Evolutionary conservation across 2,888 invertebrate genomes (phyloP).

Genomic region (Smittia aterrima): DNA sequence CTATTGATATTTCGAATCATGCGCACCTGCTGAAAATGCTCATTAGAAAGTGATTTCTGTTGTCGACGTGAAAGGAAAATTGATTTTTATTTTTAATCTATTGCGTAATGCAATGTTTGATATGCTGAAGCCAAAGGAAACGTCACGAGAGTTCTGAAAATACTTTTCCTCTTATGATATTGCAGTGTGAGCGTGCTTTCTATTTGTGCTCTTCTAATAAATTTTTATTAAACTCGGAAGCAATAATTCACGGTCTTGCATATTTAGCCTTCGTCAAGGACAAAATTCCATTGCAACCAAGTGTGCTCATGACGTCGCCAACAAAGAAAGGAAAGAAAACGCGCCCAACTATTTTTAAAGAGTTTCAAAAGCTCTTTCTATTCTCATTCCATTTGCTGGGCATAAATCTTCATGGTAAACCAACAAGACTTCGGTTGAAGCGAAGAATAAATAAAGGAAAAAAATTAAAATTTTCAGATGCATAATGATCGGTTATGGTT

Average conservation of each 20-base stretch:
- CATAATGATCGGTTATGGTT: conserved; percentile 34
- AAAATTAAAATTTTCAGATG: conserved; percentile 24
- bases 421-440: background rate
- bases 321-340: background rate
- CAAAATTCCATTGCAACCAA: background rate
- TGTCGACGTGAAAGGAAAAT: conserved; percentile 1
- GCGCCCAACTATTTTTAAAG: background rate
- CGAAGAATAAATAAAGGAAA: conserved; percentile 20
- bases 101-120: conserved; percentile 15
- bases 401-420: background rate
- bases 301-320: background rate
- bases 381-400: background rate
- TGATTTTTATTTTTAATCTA: background rate
- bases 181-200: background rate
- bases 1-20: background rate
- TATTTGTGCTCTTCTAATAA: background rate
- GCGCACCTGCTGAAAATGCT: background rate
- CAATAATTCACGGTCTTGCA: conserved; percentile 8
- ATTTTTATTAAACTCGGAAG: background rate
- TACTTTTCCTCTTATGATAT: background rate
- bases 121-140: background rate
- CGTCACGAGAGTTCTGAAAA: background rate
- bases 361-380: background rate
- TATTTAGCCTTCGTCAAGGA: conserved; percentile 1
- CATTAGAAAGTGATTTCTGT: background rate